Base-by-base conservation (phyloP, 2,113 vertebrate genomes). In the Grallaria varia region DNA sequence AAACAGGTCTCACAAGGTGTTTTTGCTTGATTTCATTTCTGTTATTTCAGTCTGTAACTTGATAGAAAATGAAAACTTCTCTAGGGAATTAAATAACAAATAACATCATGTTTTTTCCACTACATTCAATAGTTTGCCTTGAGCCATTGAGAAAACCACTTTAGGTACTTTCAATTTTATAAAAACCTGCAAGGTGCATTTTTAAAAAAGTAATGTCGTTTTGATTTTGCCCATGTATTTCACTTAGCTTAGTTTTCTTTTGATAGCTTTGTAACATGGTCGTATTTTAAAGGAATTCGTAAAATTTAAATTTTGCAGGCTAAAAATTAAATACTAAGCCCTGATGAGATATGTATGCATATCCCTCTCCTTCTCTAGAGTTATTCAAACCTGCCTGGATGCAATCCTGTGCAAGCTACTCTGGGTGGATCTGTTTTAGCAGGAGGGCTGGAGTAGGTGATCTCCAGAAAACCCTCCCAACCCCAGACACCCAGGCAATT, bases 21-120 rank as follows among this genome's bases (percentile, higher is more conserved):
- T 89, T 64, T 64, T 53, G 23, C 63, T 80, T 86, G 14, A 84
- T 75, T 52, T 88, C 50, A 77, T 85, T 60, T 88, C 59, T 77
- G 42, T 81, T 92, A 72, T 68, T 94, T 93, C 47, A 83, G 28
- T 83, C 53, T 66, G 37, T 30, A 73, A 56, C 35, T 86, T 63
- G 77, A 90, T 30, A 80, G 44, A 84, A 94, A 93, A 90, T 30
- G 18, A 92, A 96, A 92, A 49, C 37, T 7, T 90, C 92, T 81
- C 33, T 55, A 93, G 37, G 60, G 85, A 94, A 77, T 71, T 80
- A 86, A 86, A 77, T 67, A 90, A 50, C 75, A 88, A 83, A 75
- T 60, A 93, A n/a, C 20, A 72, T 68, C 31, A 84, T 18, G 20
- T 7, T 49, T 89, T 74, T 83, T 81, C 21, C 14, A 42, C 31